phyloP scores from a whole-genome alignment of 2,888 invertebrate genomes.

The Allophyes oxyacanthae region DNA sequence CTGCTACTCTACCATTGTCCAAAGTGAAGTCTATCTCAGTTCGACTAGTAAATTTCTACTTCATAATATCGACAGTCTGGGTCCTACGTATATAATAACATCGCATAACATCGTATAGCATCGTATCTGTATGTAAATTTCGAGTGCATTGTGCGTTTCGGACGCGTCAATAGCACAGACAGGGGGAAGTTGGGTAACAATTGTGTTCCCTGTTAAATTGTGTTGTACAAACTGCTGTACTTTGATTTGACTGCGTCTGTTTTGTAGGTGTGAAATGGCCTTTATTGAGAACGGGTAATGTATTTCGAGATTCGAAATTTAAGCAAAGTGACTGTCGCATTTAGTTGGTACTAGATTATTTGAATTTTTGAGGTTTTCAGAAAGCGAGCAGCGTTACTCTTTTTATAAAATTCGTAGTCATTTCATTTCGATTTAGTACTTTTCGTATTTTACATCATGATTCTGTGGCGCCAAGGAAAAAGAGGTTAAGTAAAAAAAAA shows the following conservation, averaged over 20 bases:
- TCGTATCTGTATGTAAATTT: slow-evolving; percentile 77
- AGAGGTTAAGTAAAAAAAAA: too few species aligned
- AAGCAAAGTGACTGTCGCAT: too few species aligned
- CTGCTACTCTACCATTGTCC: slow-evolving; percentile 11
- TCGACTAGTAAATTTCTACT: slow-evolving; percentile 15
- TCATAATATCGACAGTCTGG: slow-evolving; percentile 43
- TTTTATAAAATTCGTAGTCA: too few species aligned
- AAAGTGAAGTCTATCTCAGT: slow-evolving; percentile 43
- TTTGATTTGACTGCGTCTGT: slow-evolving; percentile 49
- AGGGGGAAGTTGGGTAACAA: slow-evolving; percentile 67
- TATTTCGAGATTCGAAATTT: not conserved
- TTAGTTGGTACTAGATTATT: too few species aligned
- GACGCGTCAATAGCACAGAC: slow-evolving; percentile 62
- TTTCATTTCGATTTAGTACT: too few species aligned
- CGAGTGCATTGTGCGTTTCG: slow-evolving; percentile 71
- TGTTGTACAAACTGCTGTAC: slow-evolving; percentile 60
- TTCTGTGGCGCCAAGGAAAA: too few species aligned
- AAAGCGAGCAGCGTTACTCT: too few species aligned
- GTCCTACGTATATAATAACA: slow-evolving; percentile 1
- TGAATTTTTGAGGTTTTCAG: too few species aligned
- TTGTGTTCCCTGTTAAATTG: slow-evolving; percentile 74
- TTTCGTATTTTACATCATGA: too few species aligned
- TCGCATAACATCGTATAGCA: slow-evolving; percentile 30
- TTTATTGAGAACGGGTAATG: not conserved
- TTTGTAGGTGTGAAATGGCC: slow-evolving; percentile 24